Evolutionary conservation across 2,797 vertebrate genomes (phyloP), one percentile per base, ranked within the genome.

Genomic region (Eremophila alpestris): DNA sequence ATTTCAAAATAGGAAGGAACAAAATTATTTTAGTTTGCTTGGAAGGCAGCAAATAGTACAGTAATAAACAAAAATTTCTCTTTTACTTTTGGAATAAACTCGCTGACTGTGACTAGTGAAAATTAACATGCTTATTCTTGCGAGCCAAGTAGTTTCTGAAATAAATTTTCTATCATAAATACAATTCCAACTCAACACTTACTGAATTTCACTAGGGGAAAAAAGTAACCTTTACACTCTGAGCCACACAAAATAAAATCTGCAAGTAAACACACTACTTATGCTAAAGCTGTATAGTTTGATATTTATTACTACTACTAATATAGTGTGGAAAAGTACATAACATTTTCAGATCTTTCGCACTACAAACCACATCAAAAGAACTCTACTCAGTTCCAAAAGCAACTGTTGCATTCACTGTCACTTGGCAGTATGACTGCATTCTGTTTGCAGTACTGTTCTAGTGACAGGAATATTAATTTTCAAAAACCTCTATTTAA

Each of bases 401-500:
- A 87, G 67, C 48, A 82, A 80, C 56, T 82, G 69, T 67, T 91
- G 76, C 75, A 58, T 70, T 81, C 74, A 40, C 45, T 73, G 70
- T 82, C 49, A 64, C 71, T 95, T 96, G 87, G 84, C 94, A 94
- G 45, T 38, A 49, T 7, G 24, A 85, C 14, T 48, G 49, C 51
- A 84, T 87, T 82, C 70, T 70, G 40, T 54, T 92, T 83, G 60
- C 54, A 73, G n/a, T 23, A 67, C 73, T 54, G 34, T 71, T 84
- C 40, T 55, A 93, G 87, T 91, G 91, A 95, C 34, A 76, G 32
- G 84, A 94, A 92, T 94, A 94, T 75, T 96, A 94, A 84, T 84
- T 94, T 90, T 78, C 48, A 49, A 84, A 81, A 90, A 63, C 4
- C 21, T 45, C 20, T 52, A 26, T 26, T 92, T 89, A 63, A 84